Evolutionary conservation across 53 echinoderm and acorn worm species (phyloP).

Genomic region (Antedon mediterranea): DNA sequence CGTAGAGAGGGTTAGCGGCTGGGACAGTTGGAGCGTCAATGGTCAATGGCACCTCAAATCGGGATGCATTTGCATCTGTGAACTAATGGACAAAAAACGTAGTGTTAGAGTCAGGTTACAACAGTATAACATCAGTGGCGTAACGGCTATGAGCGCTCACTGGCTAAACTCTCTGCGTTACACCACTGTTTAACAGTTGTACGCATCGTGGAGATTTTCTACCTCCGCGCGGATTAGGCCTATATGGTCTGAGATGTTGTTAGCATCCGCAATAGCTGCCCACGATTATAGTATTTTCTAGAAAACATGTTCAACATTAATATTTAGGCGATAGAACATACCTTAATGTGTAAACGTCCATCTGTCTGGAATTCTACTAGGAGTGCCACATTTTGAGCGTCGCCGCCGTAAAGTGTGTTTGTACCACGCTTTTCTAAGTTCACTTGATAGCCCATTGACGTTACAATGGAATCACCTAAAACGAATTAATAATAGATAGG

Average conservation of each 20-base stretch:
- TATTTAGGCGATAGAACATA: conserved; percentile 3
- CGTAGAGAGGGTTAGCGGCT: conserved; percentile 18
- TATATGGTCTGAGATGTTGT: too few species aligned
- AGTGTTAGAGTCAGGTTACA: too few species aligned
- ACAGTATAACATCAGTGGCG: too few species aligned
- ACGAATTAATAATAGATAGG: too few species aligned
- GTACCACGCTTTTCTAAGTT: conserved; percentile 8
- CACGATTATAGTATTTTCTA: too few species aligned
- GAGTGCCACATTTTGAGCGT: conserved; percentile 16
- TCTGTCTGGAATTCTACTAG: conserved; percentile 29
- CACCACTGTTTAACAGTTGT: too few species aligned
- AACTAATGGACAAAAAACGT: conserved; percentile 10
- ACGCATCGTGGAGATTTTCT: too few species aligned
- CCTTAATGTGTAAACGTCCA: conserved; percentile 39
- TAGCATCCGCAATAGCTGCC: too few species aligned
- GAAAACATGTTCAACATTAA: neutral
- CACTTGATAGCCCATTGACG: conserved; percentile 21
- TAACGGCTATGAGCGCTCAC: too few species aligned
- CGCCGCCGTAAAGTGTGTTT: conserved; percentile 26
- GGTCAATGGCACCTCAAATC: conserved; percentile 38
- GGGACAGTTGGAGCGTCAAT: conserved; percentile 13
- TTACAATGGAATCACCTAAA: neutral
- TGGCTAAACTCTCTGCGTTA: too few species aligned
- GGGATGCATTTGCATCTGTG: conserved; percentile 18
- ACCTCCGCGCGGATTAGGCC: too few species aligned